Evolutionary conservation across 2,113 vertebrate genomes (phyloP), one percentile per base, ranked within the genome.

Genomic region (Tragelaphus buxtoni): DNA sequence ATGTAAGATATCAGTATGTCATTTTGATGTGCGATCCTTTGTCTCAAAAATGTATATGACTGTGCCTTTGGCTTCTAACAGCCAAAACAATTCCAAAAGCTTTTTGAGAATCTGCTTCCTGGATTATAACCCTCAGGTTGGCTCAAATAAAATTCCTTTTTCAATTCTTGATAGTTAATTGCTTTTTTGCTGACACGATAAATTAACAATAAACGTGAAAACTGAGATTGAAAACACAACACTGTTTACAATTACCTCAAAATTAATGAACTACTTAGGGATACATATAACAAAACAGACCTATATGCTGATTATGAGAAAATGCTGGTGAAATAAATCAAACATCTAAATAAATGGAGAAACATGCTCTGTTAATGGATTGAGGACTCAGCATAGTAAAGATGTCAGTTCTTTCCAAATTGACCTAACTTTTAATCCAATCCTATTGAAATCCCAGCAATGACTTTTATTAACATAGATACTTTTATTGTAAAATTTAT

Each of bases 401-500:
- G 20, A 61, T 85, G 6, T 42, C 9, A 53, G 2, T 60, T 74
- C 45, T 90, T 7, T 10, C 26, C 39, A 60, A 77, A 88, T 26
- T 30, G 7, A 84, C 26, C 53, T 79, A 83, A 65, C 56, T 30
- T 42, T 72, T 55, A 51, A 81, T 39, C 5, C 9, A 42, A 12
- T 49, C 5, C 17, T 39, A 35, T 72, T 47, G 69, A 95, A 90
- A 85, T 55, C 13, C n/a, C 12, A 61, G 69, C 10, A 72, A 55
- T 24, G 18, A 72, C 60, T 83, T 69, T 91, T 83, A 6, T 42
- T 81, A 58, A 81, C 20, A 65, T 26, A 65, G 39, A 83, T 26
- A 91, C 47, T 47, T 24, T 91, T 20, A 61, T 39, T 83, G 10
- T 84, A 53, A 77, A 85, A 86, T 90, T 53, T 80, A 72, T 60